These are phyloP conservation scores for Alcis repandata DNA, from an alignment of 2,888 invertebrate species.

Conservation along the genomic window DNA sequence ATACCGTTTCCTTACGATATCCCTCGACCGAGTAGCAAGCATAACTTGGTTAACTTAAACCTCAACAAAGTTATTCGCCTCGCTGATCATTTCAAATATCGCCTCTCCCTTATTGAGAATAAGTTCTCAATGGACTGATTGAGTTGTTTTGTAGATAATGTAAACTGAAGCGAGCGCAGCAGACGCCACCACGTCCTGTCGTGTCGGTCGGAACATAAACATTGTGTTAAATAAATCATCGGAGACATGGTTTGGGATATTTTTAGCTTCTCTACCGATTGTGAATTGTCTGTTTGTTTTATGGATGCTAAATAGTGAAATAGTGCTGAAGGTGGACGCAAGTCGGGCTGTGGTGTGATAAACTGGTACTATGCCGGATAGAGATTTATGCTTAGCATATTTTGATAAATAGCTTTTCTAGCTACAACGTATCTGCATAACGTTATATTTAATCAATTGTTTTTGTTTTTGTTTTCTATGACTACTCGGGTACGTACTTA, in stretches of 20 bases:
- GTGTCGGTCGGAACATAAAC: slow-evolving; percentile 69
- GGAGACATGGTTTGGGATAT: slow-evolving; percentile 73
- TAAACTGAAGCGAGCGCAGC: slow-evolving; percentile 70
- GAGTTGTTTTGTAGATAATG: slow-evolving; percentile 56
- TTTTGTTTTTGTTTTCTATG: too few relatives aligned
- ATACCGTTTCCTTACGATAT: slow-evolving; percentile 28
- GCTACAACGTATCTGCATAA: too few relatives aligned
- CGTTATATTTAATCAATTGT: too few relatives aligned
- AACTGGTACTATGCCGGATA: background rate
- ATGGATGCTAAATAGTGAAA: slow-evolving; percentile 53
- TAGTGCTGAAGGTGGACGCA: slow-evolving; percentile 32
- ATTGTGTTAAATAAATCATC: slow-evolving; percentile 82
- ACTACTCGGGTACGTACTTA: too few relatives aligned
- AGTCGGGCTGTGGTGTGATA: slow-evolving; percentile 16
- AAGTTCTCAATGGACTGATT: slow-evolving; percentile 37
- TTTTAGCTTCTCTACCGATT: slow-evolving; percentile 63
- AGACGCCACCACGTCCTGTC: slow-evolving; percentile 73
- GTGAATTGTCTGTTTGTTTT: slow-evolving; percentile 64
- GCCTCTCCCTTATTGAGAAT: slow-evolving; percentile 44
- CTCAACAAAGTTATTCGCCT: slow-evolving; percentile 39
- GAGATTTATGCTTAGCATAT: background rate
- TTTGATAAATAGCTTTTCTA: background rate
- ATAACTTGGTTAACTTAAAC: slow-evolving; percentile 56
- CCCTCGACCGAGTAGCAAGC: slow-evolving; percentile 41
- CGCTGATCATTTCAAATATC: slow-evolving; percentile 40